phyloP scores from a whole-genome alignment of 1,140 invertebrate genomes.

The Saccostrea echinata region DNA sequence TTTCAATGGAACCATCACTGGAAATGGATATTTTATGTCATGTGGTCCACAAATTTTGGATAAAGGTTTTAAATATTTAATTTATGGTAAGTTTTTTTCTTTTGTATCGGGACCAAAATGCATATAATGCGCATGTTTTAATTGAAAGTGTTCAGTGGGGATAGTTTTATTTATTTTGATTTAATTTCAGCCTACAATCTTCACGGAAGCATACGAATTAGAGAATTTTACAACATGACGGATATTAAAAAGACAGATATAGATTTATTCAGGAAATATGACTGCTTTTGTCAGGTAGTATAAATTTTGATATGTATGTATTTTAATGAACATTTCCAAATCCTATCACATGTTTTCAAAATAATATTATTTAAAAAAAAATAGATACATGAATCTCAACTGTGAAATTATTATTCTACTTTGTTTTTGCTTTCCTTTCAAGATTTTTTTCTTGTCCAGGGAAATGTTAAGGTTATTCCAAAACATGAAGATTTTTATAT shows the following conservation, averaged over 20 bases:
- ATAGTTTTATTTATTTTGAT: background rate
- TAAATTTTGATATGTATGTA: no score
- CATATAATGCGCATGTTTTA: no score
- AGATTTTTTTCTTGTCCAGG: no score
- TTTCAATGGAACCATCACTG: background rate
- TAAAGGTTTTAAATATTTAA: slow-evolving; percentile 9
- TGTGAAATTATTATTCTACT: no score
- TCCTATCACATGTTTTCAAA: no score
- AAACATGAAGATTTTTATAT: no score
- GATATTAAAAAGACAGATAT: background rate
- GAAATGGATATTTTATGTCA: slow-evolving; percentile 25
- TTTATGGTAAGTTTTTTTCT: background rate
- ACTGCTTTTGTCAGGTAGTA: background rate
- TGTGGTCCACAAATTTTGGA: slow-evolving; percentile 15
- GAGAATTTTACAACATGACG: slow-evolving; percentile 10
- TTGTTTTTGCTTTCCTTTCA: no score
- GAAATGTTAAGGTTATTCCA: no score
- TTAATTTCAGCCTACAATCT: background rate
- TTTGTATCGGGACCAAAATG: no score
- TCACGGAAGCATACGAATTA: background rate
- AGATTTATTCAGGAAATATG: slow-evolving; percentile 10
- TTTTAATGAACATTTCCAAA: no score
- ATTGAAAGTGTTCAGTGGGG: background rate
- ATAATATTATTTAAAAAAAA: no score
- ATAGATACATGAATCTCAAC: no score